phyloP scores from a whole-genome alignment of 2,888 invertebrate species.

The Amblyteles armatorius region DNA sequence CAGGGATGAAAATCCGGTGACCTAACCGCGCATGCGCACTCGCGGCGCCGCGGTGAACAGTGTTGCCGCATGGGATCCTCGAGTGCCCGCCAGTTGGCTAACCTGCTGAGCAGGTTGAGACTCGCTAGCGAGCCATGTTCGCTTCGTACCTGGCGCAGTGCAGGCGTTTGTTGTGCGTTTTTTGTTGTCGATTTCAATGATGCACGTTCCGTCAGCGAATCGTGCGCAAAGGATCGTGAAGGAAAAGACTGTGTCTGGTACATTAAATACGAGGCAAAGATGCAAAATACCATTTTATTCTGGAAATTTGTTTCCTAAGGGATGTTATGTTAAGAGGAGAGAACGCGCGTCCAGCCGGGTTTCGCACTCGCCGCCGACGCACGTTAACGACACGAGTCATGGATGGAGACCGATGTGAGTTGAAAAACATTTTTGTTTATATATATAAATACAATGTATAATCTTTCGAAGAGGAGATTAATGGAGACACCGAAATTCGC shows the following conservation, averaged over 20 bases:
- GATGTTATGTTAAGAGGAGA: constrained; percentile 37
- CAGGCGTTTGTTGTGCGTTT: background rate
- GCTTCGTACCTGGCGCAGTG: background rate
- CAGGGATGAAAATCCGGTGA: constrained; percentile 4
- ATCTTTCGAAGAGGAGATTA: constrained; percentile 35
- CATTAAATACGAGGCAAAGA: background rate
- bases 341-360: constrained; percentile 30
- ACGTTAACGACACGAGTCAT: constrained; percentile 33
- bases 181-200: background rate
- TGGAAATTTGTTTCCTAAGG: constrained; percentile 44
- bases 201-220: background rate
- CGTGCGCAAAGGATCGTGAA: background rate
- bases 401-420: constrained; percentile 45
- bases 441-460: constrained; percentile 52
- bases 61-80: background rate
- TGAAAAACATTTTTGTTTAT: constrained; percentile 25
- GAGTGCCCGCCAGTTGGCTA: background rate
- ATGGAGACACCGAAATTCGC: constrained; percentile 12
- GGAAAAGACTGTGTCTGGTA: background rate
- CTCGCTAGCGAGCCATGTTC: background rate
- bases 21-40: constrained; percentile 21
- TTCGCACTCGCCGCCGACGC: constrained; percentile 39
- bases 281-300: constrained; percentile 56
- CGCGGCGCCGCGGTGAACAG: background rate
- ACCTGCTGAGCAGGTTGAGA: background rate